Percentiles rank a stretch among this genome's conserved stretches.
phyloP scores from a whole-genome alignment of 2,797 vertebrate species.

The Myotis daubentonii region DNA sequence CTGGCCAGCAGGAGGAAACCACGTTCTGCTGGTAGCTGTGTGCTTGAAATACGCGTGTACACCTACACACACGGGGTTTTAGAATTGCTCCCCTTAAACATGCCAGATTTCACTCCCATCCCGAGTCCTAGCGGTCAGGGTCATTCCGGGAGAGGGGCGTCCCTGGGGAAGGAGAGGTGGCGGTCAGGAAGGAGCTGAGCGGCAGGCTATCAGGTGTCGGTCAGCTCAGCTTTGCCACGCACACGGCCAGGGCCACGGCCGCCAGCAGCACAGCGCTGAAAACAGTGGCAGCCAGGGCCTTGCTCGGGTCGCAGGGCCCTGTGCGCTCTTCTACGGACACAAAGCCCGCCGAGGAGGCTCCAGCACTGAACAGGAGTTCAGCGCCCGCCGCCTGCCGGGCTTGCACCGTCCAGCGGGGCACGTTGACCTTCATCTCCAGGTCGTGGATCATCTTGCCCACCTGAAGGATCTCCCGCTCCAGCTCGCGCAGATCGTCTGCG shows the following conservation, averaged over 20 bases:
- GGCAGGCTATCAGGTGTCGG: not conserved
- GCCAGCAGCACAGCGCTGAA: slow-evolving; percentile 92
- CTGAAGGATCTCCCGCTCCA: slow-evolving; percentile 94
- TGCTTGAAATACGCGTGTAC: not conserved
- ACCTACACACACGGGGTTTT: not conserved
- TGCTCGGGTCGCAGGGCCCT: slow-evolving; percentile 88
- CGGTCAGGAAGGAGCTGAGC: not conserved
- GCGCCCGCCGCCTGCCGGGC: slow-evolving; percentile 95
- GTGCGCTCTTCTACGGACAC: slow-evolving; percentile 90
- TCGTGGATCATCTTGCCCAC: slow-evolving; percentile 96
- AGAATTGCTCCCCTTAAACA: not conserved
- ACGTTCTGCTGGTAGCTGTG: slow-evolving; percentile 33
- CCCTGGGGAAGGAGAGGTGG: not conserved
- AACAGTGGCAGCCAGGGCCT: slow-evolving; percentile 90
- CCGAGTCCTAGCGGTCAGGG: not conserved
- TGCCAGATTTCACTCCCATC: not conserved
- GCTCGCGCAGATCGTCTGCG: slow-evolving; percentile 91
- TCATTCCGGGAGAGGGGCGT: not conserved
- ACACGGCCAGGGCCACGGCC: slow-evolving; percentile 92
- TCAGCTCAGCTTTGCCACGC: slow-evolving; percentile 95
- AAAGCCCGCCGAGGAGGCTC: slow-evolving; percentile 92
- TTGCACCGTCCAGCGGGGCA: slow-evolving; percentile 97
- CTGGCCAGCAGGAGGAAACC: slow-evolving; percentile 62
- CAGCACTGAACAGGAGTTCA: slow-evolving; percentile 93
- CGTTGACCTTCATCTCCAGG: slow-evolving; percentile 99